Conservation (phyloP, 2,113 vertebrate species). For the Cercocebus atys region DNA sequence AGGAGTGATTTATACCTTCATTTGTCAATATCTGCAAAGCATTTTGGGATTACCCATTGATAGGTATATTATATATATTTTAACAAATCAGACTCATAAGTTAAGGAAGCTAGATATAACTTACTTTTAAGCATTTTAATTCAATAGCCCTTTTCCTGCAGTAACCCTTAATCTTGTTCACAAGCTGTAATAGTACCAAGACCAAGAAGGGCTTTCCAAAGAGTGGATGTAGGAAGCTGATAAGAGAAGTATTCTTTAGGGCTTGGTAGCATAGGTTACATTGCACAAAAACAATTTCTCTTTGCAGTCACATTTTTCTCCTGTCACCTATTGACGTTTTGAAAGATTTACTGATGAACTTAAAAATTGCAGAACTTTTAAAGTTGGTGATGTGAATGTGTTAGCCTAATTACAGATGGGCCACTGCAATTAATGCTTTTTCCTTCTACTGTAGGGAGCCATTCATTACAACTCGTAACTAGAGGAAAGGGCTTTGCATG, state of each 20-base stretch:
- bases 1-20: neutral
- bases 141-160: conserved; percentile 46
- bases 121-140: conserved; percentile 50
- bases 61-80: neutral
- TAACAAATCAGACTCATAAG: neutral
- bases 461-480: neutral
- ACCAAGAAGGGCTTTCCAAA: conserved; percentile 43
- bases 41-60: neutral
- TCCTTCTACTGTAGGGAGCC: conserved; percentile 27
- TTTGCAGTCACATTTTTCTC: conserved; percentile 61
- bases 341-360: conserved; percentile 72
- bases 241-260: conserved; percentile 24
- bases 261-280: conserved; percentile 35
- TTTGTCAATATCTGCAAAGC: conserved; percentile 1
- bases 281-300: neutral
- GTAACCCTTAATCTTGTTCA: conserved; percentile 53
- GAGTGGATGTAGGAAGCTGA: conserved; percentile 64
- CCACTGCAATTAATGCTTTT: neutral
- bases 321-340: conserved; percentile 68
- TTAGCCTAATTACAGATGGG: conserved; percentile 30
- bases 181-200: neutral
- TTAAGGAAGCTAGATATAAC: conserved; percentile 26
- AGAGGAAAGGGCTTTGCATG: conserved; percentile 22
- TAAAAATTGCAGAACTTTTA: conserved; percentile 54
- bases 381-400: neutral